These are phyloP conservation scores for Hyperoodon ampullatus DNA, from an alignment of 2,113 vertebrate genomes.

Conservation along the genomic window DNA sequence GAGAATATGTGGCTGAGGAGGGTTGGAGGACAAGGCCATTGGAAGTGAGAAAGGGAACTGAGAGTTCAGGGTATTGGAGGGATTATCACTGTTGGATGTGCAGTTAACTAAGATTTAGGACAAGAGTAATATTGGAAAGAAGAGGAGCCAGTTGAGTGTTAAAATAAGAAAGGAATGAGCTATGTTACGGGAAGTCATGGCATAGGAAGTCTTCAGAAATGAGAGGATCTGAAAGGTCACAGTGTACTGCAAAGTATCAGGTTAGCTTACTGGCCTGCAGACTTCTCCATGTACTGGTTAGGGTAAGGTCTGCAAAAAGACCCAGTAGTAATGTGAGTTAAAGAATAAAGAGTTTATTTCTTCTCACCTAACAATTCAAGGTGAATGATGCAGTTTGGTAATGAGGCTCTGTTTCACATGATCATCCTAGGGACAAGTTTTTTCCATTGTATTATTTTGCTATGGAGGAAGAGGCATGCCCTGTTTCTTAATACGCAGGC, in stretches of 20 bases:
- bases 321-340: background rate
- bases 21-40: background rate
- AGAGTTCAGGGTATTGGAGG: background rate
- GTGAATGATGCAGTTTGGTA: background rate
- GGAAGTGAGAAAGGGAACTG: conserved; percentile 9
- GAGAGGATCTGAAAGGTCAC: background rate
- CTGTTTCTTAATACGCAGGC: background rate
- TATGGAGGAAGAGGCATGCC: background rate
- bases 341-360: conserved; percentile 41
- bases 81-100: background rate
- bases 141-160: background rate
- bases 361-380: background rate
- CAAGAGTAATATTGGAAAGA: background rate
- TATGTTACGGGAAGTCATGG: background rate
- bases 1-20: background rate
- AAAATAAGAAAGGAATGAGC: background rate
- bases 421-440: background rate
- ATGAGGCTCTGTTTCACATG: background rate
- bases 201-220: background rate
- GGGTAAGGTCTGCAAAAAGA: background rate
- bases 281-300: background rate
- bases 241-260: background rate
- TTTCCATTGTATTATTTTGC: conserved; percentile 36
- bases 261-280: background rate
- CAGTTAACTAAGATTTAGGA: conserved; percentile 18